Conservation (phyloP, 37 sponge, comb jelly and placozoan species). For the Aplysina aerophoba region DNA sequence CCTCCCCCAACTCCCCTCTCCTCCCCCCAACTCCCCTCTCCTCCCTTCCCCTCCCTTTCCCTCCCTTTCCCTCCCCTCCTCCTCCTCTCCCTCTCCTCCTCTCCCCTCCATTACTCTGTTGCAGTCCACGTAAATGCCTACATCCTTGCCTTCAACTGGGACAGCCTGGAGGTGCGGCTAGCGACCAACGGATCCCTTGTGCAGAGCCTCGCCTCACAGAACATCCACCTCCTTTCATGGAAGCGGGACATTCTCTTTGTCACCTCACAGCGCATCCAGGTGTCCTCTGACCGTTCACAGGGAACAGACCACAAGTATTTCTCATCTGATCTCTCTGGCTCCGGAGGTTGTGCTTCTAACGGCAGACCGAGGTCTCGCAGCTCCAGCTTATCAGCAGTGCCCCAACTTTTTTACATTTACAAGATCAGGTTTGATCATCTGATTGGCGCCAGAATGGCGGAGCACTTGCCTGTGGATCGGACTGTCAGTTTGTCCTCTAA, state of each 20-base stretch:
- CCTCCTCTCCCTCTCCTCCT: background rate
- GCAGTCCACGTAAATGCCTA: slow-evolving; percentile 65
- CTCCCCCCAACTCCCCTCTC: too few species aligned
- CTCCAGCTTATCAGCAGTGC: background rate
- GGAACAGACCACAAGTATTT: slow-evolving; percentile 2
- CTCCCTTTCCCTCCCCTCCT: slow-evolving; percentile 15
- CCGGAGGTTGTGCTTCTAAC: background rate
- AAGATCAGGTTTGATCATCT: slow-evolving; percentile 8
- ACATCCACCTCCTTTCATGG: slow-evolving; percentile 64
- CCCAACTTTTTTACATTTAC: background rate
- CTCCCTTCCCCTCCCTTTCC: background rate
- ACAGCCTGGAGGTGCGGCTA: slow-evolving; percentile 72
- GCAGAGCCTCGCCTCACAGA: slow-evolving; percentile 65
- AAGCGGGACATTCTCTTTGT: slow-evolving; percentile 56
- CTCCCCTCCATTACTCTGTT: background rate
- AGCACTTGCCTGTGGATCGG: background rate
- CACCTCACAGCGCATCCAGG: background rate
- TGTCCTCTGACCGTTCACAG: background rate
- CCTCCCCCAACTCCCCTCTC: too few species aligned
- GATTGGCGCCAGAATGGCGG: background rate
- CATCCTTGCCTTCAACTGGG: slow-evolving; percentile 67
- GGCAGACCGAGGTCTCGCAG: background rate
- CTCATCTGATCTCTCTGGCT: background rate
- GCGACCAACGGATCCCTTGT: slow-evolving; percentile 79
- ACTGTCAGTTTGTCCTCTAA: slow-evolving; percentile 26